Evolutionary conservation across 2,113 vertebrate species (phyloP), one percentile per base, ranked within the genome.

Genomic region (Pipa parva): DNA sequence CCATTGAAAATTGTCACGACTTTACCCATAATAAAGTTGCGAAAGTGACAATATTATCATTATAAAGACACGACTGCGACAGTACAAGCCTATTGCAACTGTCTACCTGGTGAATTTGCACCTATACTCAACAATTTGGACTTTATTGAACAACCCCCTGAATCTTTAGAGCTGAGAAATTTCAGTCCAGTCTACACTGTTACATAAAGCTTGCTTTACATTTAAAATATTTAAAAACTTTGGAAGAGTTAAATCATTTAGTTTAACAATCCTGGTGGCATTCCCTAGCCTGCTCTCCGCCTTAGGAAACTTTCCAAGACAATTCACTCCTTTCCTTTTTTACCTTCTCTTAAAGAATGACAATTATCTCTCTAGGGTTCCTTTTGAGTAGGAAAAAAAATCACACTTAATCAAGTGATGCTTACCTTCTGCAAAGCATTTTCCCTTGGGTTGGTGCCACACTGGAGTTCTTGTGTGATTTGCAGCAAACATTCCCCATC

Each of bases 341-440:
- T 28, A 61, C 57, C 65, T 61, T 59, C 48, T 61, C 61, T 61
- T 29, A 70, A 54, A 70, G 48, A 54, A 52, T 70, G 66, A 60
- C 66, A 70, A 70, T 70, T 61, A 54, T 54, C 58, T 70, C 66
- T 59, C 66, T 20, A 22, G 57, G 66, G 66, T 54, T 70, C 26
- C 20, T 70, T 31, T 70, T 70, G 33, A 61, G 48, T 18, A 54
- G 26, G 36, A 61, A 54, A 51, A 69, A 70, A 36, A 13, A 22
- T 49, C 9, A 24, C 60, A 42, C 57, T 70, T 70, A 70, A 70
- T 70, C 57, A 70, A 61, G 66, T 45, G 33, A 25, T 61, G 57
- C 66, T 61, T 70, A 54, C 58, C 66, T 61, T 70, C 33, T 61
- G 57, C 57, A 18, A 33, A 61, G 50, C 49, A 25, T 13, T 27